A percentile compares a stretch with the other conserved stretches of the same genome.
Conservation (phyloP, 1,140 invertebrate species). For the Kradibia gibbosae region DNA sequence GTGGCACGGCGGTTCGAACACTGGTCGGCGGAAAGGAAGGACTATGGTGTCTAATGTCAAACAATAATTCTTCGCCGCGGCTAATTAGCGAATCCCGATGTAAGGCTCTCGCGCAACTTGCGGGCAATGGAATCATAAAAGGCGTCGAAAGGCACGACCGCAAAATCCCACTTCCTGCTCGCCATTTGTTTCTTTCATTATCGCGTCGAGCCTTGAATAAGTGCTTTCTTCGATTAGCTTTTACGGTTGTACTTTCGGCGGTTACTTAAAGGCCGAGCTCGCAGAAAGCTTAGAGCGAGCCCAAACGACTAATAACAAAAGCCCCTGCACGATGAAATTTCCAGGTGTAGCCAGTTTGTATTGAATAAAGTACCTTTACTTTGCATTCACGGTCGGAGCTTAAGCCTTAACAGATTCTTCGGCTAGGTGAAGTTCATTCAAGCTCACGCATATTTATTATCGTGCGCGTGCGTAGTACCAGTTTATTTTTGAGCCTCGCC, state of each 20-base stretch:
- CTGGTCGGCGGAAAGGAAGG: not conserved
- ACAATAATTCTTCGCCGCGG: conserved; percentile 53
- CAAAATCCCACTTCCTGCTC: conserved; percentile 50
- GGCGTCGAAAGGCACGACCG: conserved; percentile 42
- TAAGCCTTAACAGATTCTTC: conserved; percentile 21
- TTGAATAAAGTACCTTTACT: conserved; percentile 31
- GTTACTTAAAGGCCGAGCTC: conserved; percentile 8
- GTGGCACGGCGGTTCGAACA: not conserved
- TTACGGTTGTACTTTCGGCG: conserved; percentile 29
- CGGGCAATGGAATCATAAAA: conserved; percentile 47
- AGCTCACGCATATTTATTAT: conserved; percentile 3
- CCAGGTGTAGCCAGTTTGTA: conserved; percentile 26
- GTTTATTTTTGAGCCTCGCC: not conserved
- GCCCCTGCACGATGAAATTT: not conserved
- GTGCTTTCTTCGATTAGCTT: conserved; percentile 49
- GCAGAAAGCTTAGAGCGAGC: not conserved
- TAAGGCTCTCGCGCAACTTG: conserved; percentile 34
- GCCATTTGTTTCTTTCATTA: conserved; percentile 51
- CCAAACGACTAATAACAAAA: conserved; percentile 23
- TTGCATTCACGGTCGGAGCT: not conserved
- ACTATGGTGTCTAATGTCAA: conserved; percentile 52
- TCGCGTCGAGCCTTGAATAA: conserved; percentile 48
- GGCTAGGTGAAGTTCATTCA: conserved; percentile 13
- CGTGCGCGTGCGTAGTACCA: not conserved
- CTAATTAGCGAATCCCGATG: conserved; percentile 54